A percentile compares a stretch with the other conserved stretches of the same genome.
phyloP scores from a whole-genome alignment of 1,140 invertebrate genomes.

The Pogonognathellus flavescens region DNA sequence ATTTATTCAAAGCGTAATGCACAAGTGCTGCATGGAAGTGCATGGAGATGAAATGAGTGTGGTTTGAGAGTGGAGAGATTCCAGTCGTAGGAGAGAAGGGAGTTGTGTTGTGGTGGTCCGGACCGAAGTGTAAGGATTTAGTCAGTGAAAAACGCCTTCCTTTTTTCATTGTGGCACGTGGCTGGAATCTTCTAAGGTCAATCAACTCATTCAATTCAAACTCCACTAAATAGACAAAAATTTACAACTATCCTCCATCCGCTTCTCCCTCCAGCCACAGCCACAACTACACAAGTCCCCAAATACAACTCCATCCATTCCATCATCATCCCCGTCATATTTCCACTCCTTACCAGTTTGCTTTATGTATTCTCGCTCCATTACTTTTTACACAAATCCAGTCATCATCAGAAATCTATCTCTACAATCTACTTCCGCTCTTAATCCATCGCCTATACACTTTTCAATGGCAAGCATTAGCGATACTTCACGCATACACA shows the following conservation, averaged over 20 bases:
- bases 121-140: slow-evolving; percentile 32
- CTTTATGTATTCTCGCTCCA: too few species aligned
- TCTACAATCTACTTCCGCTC: too few species aligned
- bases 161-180: slow-evolving; percentile 49
- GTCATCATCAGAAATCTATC: too few species aligned
- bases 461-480: too few species aligned
- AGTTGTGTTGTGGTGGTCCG: slow-evolving; percentile 40
- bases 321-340: too few species aligned
- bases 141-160: slow-evolving; percentile 35
- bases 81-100: too few species aligned
- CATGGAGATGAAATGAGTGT: slow-evolving; percentile 13
- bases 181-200: slow-evolving; percentile 49
- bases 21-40: slow-evolving; percentile 3
- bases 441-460: too few species aligned
- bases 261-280: background rate
- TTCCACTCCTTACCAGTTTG: too few species aligned
- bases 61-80: background rate
- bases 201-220: slow-evolving; percentile 36
- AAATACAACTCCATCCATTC: too few species aligned
- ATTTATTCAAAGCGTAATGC: slow-evolving; percentile 33
- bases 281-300: background rate
- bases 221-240: slow-evolving; percentile 19
- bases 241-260: background rate
- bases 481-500: too few species aligned
- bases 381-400: too few species aligned